phyloP scores from a whole-genome alignment of 2,888 invertebrate genomes.

The Enchytraeus crypticus region DNA sequence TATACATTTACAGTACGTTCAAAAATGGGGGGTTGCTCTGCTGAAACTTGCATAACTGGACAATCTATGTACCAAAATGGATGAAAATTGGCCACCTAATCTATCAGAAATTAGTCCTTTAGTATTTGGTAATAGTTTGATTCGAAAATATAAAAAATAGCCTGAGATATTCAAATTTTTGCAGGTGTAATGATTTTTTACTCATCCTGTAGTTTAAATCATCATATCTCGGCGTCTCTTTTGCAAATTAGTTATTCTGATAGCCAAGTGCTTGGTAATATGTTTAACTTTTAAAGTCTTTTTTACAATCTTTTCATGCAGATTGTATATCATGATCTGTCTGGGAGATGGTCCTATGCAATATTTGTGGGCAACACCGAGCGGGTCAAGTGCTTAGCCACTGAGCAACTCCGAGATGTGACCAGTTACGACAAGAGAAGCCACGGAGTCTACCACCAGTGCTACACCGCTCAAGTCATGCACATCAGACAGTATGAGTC shows the following conservation, averaged over 20 bases:
- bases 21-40: too few species aligned
- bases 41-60: too few species aligned
- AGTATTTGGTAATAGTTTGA: too few species aligned
- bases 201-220: not conserved
- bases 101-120: too few species aligned
- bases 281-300: not conserved
- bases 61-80: too few species aligned
- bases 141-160: too few species aligned
- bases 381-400: constrained; percentile 12
- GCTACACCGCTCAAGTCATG: constrained; percentile 8
- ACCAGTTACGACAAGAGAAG: not conserved
- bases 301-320: not conserved
- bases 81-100: too few species aligned
- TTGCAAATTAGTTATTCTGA: not conserved
- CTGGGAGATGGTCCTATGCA: constrained; percentile 11
- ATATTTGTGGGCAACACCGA: constrained; percentile 6
- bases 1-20: too few species aligned
- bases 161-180: too few species aligned
- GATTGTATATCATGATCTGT: constrained; percentile 14
- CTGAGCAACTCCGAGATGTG: constrained; percentile 11
- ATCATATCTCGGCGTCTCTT: not conserved
- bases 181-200: too few species aligned
- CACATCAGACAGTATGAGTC: constrained; percentile 4
- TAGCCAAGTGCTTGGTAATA: too few species aligned
- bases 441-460: constrained; percentile 15